Percentiles rank a stretch among this genome's conserved stretches.
These are phyloP conservation scores for Prochilodus magdalenae DNA, from an alignment of 2,113 vertebrate species.

Conservation along the genomic window DNA sequence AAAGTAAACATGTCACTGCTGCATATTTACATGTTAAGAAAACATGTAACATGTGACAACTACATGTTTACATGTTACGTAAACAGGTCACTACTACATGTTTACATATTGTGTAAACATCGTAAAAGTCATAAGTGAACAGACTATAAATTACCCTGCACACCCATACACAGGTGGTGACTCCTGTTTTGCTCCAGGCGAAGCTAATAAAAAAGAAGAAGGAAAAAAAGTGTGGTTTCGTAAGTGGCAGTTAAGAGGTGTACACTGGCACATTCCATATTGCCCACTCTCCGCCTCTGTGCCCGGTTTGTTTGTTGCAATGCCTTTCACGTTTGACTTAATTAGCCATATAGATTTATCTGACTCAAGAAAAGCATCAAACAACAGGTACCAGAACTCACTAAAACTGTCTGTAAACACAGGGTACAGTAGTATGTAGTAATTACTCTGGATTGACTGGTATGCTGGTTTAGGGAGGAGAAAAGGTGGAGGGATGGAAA, in stretches of 20 bases:
- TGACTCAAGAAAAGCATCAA: background rate
- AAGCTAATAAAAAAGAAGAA: background rate
- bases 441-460: slow-evolving; percentile 32
- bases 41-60: too few species aligned
- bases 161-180: background rate
- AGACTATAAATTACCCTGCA: background rate
- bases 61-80: too few species aligned
- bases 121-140: too few species aligned
- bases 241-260: background rate
- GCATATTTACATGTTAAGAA: too few species aligned
- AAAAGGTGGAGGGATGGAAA: background rate
- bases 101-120: too few species aligned
- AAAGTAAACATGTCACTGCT: too few species aligned
- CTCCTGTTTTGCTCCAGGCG: background rate
- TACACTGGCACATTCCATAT: background rate
- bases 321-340: background rate
- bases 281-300: background rate
- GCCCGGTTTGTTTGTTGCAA: background rate
- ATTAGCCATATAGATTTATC: background rate
- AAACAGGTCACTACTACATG: too few species aligned
- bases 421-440: slow-evolving; percentile 4
- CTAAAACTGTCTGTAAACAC: background rate
- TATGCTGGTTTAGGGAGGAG: background rate
- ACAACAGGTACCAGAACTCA: background rate
- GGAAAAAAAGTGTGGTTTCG: background rate